These are phyloP conservation scores for Megalops atlanticus DNA, from an alignment of 2,113 vertebrate genomes.

Conservation along the genomic window DNA sequence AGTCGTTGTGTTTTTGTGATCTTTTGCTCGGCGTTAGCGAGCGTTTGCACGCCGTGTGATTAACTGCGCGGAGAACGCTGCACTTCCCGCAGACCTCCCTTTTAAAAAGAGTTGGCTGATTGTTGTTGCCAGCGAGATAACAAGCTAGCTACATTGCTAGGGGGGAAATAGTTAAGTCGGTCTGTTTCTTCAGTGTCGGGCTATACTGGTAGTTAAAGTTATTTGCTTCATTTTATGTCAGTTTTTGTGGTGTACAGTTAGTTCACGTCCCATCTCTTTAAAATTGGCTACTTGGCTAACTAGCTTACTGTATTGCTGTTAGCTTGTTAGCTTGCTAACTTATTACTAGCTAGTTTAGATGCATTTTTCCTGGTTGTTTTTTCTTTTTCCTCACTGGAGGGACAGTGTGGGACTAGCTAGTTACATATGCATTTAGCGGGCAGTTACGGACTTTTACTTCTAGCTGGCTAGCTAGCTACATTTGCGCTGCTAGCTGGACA, in stretches of 20 bases:
- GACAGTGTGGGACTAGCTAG: too few species aligned
- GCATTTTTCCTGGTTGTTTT: background rate
- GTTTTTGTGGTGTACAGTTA: background rate
- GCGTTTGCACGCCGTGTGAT: too few species aligned
- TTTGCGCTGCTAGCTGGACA: constrained; percentile 55
- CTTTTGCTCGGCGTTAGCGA: constrained; percentile 4
- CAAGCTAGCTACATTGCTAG: constrained; percentile 42
- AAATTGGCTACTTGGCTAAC: constrained; percentile 69
- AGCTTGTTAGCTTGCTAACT: background rate
- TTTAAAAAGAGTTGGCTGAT: constrained; percentile 18
- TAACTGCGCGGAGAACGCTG: too few species aligned
- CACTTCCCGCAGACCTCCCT: constrained; percentile 15
- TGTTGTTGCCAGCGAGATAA: constrained; percentile 39
- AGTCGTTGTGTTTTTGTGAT: constrained; percentile 1
- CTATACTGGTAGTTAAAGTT: background rate
- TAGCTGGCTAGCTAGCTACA: background rate
- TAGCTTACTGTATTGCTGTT: constrained; percentile 40
- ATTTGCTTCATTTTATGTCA: constrained; percentile 3
- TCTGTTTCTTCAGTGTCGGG: background rate
- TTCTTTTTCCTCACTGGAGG: background rate
- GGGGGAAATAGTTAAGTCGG: background rate
- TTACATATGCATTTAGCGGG: too few species aligned
- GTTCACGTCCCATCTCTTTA: constrained; percentile 27
- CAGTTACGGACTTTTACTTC: too few species aligned
- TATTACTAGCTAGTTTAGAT: background rate